These are phyloP conservation scores for Orbicella faveolata DNA, from an alignment of 64 coral and sea anemone species.

Conservation along the genomic window DNA sequence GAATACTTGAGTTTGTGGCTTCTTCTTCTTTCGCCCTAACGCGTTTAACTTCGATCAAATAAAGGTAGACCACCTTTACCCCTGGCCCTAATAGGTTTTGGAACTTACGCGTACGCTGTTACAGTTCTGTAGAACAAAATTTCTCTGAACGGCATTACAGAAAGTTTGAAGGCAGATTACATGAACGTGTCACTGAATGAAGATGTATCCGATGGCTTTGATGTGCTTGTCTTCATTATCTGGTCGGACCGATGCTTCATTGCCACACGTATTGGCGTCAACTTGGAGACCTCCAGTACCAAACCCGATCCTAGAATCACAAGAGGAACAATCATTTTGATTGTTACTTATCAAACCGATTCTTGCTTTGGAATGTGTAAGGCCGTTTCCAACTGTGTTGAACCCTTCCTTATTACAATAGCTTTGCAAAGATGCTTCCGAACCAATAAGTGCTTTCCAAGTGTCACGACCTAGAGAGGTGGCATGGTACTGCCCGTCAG, in stretches of 20 bases:
- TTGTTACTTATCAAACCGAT: conserved; percentile 35
- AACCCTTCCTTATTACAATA: conserved; percentile 51
- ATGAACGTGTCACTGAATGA: conserved; percentile 16
- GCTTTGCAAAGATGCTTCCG: not conserved
- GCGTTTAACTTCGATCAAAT: too few relatives aligned
- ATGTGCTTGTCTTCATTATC: conserved; percentile 10
- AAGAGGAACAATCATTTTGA: conserved; percentile 5
- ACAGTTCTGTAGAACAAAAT: too few relatives aligned
- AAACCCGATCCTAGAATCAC: conserved; percentile 29
- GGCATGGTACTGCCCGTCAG: conserved; percentile 1
- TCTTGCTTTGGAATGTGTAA: not conserved
- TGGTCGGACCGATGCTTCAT: not conserved
- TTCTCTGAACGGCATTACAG: too few relatives aligned
- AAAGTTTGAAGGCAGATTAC: too few relatives aligned
- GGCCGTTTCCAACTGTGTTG: not conserved
- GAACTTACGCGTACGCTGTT: too few relatives aligned
- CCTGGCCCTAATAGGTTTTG: too few relatives aligned
- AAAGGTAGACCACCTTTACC: too few relatives aligned
- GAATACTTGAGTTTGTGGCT: too few relatives aligned
- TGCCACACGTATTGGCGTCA: not conserved
- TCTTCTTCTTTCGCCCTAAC: too few relatives aligned
- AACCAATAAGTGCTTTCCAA: conserved; percentile 24
- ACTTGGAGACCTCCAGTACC: conserved; percentile 1
- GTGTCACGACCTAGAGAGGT: conserved; percentile 4
- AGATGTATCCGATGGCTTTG: conserved; percentile 16